These are phyloP conservation scores for Asbolus verrucosus DNA, from an alignment of 1,140 invertebrate species.

Conservation along the genomic window DNA sequence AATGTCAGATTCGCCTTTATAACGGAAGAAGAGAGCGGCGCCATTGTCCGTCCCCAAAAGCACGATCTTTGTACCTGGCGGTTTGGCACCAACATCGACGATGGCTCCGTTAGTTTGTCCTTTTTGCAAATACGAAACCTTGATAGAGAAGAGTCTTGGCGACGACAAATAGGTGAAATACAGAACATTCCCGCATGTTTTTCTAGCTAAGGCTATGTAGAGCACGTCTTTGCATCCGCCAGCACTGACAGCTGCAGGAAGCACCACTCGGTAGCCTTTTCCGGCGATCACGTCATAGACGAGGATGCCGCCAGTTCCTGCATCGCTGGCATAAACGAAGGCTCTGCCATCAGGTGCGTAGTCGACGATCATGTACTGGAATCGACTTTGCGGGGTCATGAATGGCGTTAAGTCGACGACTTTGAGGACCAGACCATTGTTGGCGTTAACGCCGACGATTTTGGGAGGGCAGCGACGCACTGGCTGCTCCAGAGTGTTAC, in stretches of 20 bases:
- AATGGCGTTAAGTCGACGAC: slow-evolving; percentile 70
- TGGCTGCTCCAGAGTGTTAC: slow-evolving; percentile 74
- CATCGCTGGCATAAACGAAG: slow-evolving; percentile 70
- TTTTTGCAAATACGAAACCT: slow-evolving; percentile 65
- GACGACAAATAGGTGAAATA: slow-evolving; percentile 73
- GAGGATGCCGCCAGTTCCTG: slow-evolving; percentile 70
- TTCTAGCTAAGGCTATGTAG: slow-evolving; percentile 69
- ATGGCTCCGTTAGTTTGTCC: slow-evolving; percentile 68
- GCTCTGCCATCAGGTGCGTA: slow-evolving; percentile 66
- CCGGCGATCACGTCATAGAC: slow-evolving; percentile 69
- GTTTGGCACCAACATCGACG: slow-evolving; percentile 70
- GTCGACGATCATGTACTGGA: slow-evolving; percentile 75
- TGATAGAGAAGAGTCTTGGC: slow-evolving; percentile 70
- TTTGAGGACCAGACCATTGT: slow-evolving; percentile 72
- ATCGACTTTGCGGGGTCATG: slow-evolving; percentile 67
- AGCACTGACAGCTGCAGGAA: slow-evolving; percentile 67
- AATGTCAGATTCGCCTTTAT: slow-evolving; percentile 71
- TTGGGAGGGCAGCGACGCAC: slow-evolving; percentile 75
- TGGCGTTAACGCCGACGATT: slow-evolving; percentile 73
- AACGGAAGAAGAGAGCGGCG: slow-evolving; percentile 70
- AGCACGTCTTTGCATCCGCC: slow-evolving; percentile 68
- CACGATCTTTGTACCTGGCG: slow-evolving; percentile 67
- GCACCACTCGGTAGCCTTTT: slow-evolving; percentile 69
- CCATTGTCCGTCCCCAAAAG: slow-evolving; percentile 73
- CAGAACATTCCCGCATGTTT: slow-evolving; percentile 67